Evolutionary conservation across 2,888 invertebrate genomes (phyloP).

Genomic region (Dynastes tityus): DNA sequence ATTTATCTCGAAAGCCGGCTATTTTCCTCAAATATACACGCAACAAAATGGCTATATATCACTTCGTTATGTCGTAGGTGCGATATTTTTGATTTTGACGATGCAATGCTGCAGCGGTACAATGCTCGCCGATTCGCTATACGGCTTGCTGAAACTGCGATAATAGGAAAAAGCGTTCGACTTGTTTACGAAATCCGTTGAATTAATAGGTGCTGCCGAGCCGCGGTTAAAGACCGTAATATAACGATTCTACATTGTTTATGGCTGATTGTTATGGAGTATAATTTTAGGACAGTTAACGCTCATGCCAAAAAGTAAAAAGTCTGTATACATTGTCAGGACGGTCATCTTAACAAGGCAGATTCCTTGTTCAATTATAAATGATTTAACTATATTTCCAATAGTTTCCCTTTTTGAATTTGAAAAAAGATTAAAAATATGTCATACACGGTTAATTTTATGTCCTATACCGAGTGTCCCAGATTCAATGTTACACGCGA

Average conservation of each 20-base stretch:
- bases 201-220: neutral
- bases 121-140: neutral
- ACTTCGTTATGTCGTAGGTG: constrained; percentile 17
- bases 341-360: too few relatives aligned
- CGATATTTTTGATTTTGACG: constrained; percentile 40
- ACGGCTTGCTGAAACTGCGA: neutral
- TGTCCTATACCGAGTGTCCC: too few relatives aligned
- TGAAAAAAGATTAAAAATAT: too few relatives aligned
- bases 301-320: constrained; percentile 8
- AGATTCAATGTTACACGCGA: too few relatives aligned
- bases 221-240: constrained; percentile 1
- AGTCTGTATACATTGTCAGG: neutral
- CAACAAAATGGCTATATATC: constrained; percentile 26
- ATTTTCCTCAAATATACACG: constrained; percentile 14
- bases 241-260: constrained; percentile 3
- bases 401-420: too few relatives aligned
- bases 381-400: too few relatives aligned
- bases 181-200: constrained; percentile 1
- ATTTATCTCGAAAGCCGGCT: constrained; percentile 34
- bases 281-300: neutral
- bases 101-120: neutral
- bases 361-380: too few relatives aligned
- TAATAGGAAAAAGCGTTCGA: neutral
- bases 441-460: too few relatives aligned
- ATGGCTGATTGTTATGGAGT: constrained; percentile 7